Evolutionary conservation across 2,797 vertebrate genomes (phyloP), one percentile per base, ranked within the genome.

Genomic region (Choloepus didactylus): DNA sequence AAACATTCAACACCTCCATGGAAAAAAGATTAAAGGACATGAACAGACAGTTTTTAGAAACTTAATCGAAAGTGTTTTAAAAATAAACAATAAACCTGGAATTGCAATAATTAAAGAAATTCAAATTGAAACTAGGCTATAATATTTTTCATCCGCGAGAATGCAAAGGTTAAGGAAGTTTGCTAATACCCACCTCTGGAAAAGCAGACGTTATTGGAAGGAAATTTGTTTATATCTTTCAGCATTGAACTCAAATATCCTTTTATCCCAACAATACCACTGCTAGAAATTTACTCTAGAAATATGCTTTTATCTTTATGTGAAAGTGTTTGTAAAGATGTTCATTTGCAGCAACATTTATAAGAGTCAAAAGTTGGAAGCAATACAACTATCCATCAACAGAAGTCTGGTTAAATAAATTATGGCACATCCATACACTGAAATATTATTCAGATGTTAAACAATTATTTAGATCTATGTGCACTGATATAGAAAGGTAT

Each of bases 101-200:
- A 23, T 44, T 31, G 73, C 54, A 81, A 72, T 56, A 92, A 67
- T 77, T 69, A 89, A 79, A 75, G 16, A 75, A 75, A 59, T 91
- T 86, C n/a, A 86, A 94, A 83, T 44, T 62, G 38, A 88, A 91
- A 41, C 9, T 72, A 59, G 25, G 66, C 67, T 19, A 70, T 69
- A 41, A 38, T 12, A 23, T 15, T 83, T 89, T 95, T 94, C 70
- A 89, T 76, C n/a, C 67, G 89, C 56, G 89, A 92, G 69, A 49
- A 15, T 54, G 11, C 44, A 77, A 66, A 59, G 15, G 29, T 76
- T 60, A 35, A 19, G 35, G 79, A 73, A 75, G 14, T 75, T 77
- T 46, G 14, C 73, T 31, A 67, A 49, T 38, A 38, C 29, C 69
- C 3, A 73, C 9, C 75, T 1, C 44, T 77, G 1, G 31, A n/a